These are phyloP conservation scores for Turdus rufiventris DNA, from an alignment of 2,113 vertebrate genomes.

Conservation along the genomic window DNA sequence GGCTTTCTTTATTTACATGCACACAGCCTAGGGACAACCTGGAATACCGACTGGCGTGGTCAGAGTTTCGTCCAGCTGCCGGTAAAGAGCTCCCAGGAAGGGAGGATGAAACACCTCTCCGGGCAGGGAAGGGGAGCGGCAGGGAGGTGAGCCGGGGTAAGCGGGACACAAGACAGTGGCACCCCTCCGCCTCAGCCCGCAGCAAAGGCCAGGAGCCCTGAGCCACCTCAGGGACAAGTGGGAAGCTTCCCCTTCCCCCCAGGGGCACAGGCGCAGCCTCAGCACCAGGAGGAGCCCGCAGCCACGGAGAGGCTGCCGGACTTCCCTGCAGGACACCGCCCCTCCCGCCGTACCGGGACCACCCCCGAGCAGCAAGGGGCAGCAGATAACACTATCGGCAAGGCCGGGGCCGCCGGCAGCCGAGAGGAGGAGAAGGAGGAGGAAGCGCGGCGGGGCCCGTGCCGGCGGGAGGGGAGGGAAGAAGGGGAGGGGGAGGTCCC, in stretches of 20 bases:
- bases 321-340: neutral
- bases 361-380: neutral
- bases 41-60: accelerated
- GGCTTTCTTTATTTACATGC: neutral
- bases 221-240: neutral
- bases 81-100: neutral
- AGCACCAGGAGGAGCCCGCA: neutral
- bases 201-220: neutral
- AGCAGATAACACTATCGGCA: neutral
- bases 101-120: neutral
- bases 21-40: neutral
- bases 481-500: neutral
- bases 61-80: neutral
- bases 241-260: neutral
- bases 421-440: neutral
- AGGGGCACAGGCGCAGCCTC: neutral
- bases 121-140: neutral
- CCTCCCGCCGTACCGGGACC: neutral
- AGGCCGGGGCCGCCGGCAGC: neutral
- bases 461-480: neutral
- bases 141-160: neutral
- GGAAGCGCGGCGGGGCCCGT: neutral
- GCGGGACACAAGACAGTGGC: neutral
- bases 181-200: neutral
- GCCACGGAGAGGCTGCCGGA: neutral